Evolutionary conservation across 2,113 vertebrate species (phyloP).

Genomic region (Sylvicapra grimmia): DNA sequence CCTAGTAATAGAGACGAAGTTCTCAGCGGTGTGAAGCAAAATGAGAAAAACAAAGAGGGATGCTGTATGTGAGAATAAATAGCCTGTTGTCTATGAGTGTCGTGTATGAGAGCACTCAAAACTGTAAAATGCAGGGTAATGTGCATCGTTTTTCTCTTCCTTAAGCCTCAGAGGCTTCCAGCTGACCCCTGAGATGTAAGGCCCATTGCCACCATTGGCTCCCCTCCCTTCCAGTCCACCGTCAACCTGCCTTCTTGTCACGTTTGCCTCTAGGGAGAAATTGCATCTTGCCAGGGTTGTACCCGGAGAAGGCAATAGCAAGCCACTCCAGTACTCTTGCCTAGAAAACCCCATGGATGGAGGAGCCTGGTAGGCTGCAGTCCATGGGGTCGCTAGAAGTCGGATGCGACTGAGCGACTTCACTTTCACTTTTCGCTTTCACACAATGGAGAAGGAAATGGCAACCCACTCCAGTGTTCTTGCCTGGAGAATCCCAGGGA

Average conservation of each 20-base stretch:
- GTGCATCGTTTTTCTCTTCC: fast-evolving
- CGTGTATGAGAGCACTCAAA: neutral
- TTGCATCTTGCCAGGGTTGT: neutral
- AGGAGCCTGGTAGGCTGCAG: no score
- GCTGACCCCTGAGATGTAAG: no score
- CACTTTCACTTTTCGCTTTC: no score
- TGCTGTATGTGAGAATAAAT: fast-evolving
- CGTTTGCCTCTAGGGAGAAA: neutral
- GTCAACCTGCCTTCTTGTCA: neutral
- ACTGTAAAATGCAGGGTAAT: fast-evolving
- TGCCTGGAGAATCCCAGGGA: no score
- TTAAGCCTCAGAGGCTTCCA: neutral
- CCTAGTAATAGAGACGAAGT: neutral
- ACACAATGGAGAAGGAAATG: no score
- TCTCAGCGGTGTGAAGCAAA: neutral
- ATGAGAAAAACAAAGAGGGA: neutral
- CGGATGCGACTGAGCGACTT: no score
- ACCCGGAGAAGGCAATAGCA: no score
- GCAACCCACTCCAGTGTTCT: no score
- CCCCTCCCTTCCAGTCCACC: no score
- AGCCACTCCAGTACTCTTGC: no score
- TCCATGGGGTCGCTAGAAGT: no score
- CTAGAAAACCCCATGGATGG: no score
- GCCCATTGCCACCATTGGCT: fast-evolving
- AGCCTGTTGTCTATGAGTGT: neutral